Base-by-base conservation (phyloP, 2,797 vertebrate genomes). In the Adrianichthys oophorus region DNA sequence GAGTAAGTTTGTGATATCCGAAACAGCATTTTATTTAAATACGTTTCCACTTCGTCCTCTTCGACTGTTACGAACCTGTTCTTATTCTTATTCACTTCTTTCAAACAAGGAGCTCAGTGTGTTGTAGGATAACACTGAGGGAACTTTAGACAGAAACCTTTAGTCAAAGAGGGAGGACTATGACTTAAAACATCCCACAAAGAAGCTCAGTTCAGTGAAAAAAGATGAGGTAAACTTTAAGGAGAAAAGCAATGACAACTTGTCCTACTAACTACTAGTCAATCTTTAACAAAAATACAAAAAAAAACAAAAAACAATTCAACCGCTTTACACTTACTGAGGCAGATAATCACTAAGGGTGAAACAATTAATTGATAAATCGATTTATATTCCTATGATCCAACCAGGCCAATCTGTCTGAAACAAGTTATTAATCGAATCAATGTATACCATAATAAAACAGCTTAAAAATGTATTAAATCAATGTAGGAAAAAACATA, bases 171-270 rank as follows among this genome's bases (percentile, higher is more conserved):
- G 41, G 29, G 61, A 24, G 68, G 51, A 78, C 67, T 54, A 67
- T 74, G 78, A 83, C 72, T 71, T 49, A 70, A 70, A 65, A 66
- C 78, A 65, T 75, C 76, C 73, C 50, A 84, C 58, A 15, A 52
- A 48, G 75, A 53, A 59, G n/a, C 43, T 60, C 41, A 48, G 57
- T 44, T 24, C 58, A 65, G 48, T 23, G 49, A 72, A 72, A 47
- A 70, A 47, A 58, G 4, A 29, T 13, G 47, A 54, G 45, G 16
- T 42, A n/a, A 24, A 21, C n/a, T 51, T 32, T 19, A 42, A 49
- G 46, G 65, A 13, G 49, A n/a, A 70, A 42, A 65, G 16, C 23
- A 10, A 37, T 37, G 2, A 37, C 10, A 12, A 37, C 32, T 13
- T 12, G 2, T 4, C 32, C 2, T 37, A 2, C 2, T 12, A 37